Evolutionary conservation across 2,888 invertebrate species (phyloP).

Genomic region (Agrochola lychnidis): DNA sequence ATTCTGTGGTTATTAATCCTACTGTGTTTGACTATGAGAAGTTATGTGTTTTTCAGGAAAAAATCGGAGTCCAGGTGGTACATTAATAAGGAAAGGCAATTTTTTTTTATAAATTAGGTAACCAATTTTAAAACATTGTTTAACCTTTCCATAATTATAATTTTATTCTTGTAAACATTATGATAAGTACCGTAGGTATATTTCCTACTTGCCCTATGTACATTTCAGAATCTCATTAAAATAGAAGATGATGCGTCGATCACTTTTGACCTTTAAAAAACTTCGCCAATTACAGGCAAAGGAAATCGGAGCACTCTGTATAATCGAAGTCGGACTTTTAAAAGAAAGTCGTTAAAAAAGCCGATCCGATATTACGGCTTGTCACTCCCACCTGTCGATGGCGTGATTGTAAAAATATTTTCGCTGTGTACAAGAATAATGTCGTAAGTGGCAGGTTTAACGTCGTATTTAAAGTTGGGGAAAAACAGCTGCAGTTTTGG

Average conservation of each 20-base stretch:
- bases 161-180: background rate
- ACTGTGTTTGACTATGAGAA: background rate
- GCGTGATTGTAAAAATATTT: slow-evolving; percentile 82
- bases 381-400: slow-evolving; percentile 82
- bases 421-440: slow-evolving; percentile 59
- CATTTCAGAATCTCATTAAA: slow-evolving; percentile 59
- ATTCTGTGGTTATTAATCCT: background rate
- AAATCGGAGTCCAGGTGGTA: background rate
- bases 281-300: slow-evolving; percentile 64
- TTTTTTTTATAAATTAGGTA: too few species aligned
- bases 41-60: background rate
- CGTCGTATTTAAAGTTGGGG: slow-evolving; percentile 17
- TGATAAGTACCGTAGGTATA: background rate
- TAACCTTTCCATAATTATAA: background rate
- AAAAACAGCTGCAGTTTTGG: slow-evolving; percentile 4
- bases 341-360: slow-evolving; percentile 77
- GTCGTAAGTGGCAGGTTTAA: slow-evolving; percentile 64
- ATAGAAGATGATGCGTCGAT: slow-evolving; percentile 52
- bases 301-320: slow-evolving; percentile 73
- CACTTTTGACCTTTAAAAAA: slow-evolving; percentile 64
- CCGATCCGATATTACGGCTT: slow-evolving; percentile 78
- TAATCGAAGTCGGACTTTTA: slow-evolving; percentile 74
- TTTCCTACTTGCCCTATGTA: slow-evolving; percentile 19
- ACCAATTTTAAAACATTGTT: background rate
- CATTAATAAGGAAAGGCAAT: background rate